A percentile compares a stretch with the other conserved stretches of the same genome.
These are phyloP conservation scores for Misgurnus anguillicaudatus DNA, from an alignment of 2,113 vertebrate species.

Conservation along the genomic window DNA sequence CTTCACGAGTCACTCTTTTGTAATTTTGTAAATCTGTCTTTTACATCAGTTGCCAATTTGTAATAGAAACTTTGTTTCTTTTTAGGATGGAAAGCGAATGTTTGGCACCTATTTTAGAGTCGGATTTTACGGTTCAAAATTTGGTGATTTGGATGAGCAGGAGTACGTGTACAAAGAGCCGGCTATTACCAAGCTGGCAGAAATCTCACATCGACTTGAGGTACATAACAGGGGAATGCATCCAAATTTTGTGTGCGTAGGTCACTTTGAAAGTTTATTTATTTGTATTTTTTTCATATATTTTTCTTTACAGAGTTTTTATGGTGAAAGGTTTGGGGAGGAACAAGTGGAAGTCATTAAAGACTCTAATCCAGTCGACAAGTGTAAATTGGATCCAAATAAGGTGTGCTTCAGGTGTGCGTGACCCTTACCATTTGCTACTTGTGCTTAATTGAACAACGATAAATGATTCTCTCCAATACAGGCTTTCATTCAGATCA, in stretches of 20 bases:
- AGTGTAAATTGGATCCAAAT: conserved; percentile 95
- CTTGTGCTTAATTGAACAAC: too few relatives aligned
- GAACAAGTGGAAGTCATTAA: conserved; percentile 97
- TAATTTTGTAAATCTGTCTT: not conserved
- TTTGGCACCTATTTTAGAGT: conserved; percentile 99
- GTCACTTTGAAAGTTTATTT: not conserved
- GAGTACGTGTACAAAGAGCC: conserved; percentile 99
- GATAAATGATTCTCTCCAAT: not conserved
- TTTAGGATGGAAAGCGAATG: conserved; percentile 95
- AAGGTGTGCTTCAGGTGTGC: conserved; percentile 75
- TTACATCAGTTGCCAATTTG: not conserved
- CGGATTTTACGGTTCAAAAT: conserved; percentile 95
- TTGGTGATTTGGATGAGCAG: conserved; percentile 96
- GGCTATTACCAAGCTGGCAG: conserved; percentile 95
- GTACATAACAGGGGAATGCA: conserved; percentile 68
- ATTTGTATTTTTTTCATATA: not conserved
- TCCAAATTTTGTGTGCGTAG: not conserved
- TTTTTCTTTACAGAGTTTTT: conserved; percentile 83
- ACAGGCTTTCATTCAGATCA: conserved; percentile 97
- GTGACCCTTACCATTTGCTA: not conserved
- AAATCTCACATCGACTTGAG: conserved; percentile 97
- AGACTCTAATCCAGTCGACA: conserved; percentile 98
- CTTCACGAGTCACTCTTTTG: conserved; percentile 4
- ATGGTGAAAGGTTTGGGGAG: conserved; percentile 95
- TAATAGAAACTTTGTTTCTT: conserved; percentile 41